These are phyloP conservation scores for Archivesica marissinica DNA, from an alignment of 1,140 invertebrate species.

Conservation along the genomic window DNA sequence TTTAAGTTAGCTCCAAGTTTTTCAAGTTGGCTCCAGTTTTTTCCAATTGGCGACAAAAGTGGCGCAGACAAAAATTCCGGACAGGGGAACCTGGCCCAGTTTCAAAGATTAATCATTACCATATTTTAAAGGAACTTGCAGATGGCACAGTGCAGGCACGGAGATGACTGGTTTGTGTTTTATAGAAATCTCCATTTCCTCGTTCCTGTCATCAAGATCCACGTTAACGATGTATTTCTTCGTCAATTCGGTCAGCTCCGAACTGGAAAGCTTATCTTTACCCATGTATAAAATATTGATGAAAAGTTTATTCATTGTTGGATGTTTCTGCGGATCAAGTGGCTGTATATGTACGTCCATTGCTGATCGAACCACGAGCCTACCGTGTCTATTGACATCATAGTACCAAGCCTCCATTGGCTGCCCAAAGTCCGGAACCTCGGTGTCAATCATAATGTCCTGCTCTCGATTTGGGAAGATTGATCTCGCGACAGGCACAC, in stretches of 20 bases:
- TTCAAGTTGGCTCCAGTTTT: too few relatives aligned
- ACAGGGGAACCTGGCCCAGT: not conserved
- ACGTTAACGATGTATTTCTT: slow-evolving; percentile 47
- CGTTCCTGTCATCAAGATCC: slow-evolving; percentile 26
- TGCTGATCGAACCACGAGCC: slow-evolving; percentile 3
- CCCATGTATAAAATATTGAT: slow-evolving; percentile 47
- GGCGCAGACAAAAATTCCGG: too few relatives aligned
- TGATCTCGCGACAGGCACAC: not conserved
- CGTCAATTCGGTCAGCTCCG: not conserved
- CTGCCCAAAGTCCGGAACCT: slow-evolving; percentile 25
- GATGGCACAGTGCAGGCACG: slow-evolving; percentile 8
- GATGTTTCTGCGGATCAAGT: slow-evolving; percentile 36
- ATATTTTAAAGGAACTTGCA: slow-evolving; percentile 40
- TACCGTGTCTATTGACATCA: slow-evolving; percentile 25
- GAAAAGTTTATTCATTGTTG: slow-evolving; percentile 41
- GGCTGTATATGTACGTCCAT: slow-evolving; percentile 44
- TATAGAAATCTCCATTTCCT: slow-evolving; percentile 28
- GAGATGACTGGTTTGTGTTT: not conserved
- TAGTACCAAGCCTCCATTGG: slow-evolving; percentile 42
- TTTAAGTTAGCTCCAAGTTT: too few relatives aligned
- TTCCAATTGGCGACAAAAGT: too few relatives aligned
- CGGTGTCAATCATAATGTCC: not conserved
- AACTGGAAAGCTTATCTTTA: slow-evolving; percentile 7
- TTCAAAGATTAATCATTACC: not conserved
- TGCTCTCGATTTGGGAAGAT: not conserved